Base-by-base conservation (phyloP, 2,113 vertebrate species). In the Elanoides forficatus region DNA sequence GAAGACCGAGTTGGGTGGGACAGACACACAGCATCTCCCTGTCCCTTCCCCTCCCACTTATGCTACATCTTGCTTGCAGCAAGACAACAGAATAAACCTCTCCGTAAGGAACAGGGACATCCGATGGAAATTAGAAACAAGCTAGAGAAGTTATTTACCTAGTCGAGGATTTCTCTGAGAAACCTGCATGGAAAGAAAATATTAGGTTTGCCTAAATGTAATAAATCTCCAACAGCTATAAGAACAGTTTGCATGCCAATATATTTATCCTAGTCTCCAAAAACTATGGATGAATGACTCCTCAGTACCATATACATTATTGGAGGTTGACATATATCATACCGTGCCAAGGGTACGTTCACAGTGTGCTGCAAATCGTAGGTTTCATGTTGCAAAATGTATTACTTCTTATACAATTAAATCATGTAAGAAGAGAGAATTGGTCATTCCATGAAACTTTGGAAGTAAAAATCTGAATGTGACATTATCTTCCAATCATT, bases 111-210 rank as follows among this genome's bases (percentile, higher is more conserved):
- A 15, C 8, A 26, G 32, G 67, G 74, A 71, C 2, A 2, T 19
- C 6, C 0, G 1, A 3, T 1, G 21, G 68, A 10, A 43, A 67
- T 79, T 13, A 56, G 53, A 53, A 91, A 73, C 3, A 25, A 80
- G 52, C 25, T 55, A 43, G 56, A 67, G 68, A 81, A n/a, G 62
- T 42, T 40, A 50, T 88, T 98, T 97, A 98, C 98, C 98, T 97
- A 98, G 96, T 87, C 97, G 96, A 89, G 97, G 96, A 81, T 97
- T 97, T 81, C 91, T 97, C 83, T 98, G 97, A 74, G 98, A 95
- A 88, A 97, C 93, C 98, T 98, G 95, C 36, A 86, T 47, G n/a
- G 95, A 58, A 85, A 90, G 52, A 92, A 66, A 95, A 70, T 2
- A 88, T 1, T 34, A 91, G 29, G 55, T 83, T 95, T 91, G 45